Conservation (phyloP, 2,888 invertebrate species). For the Ornithoptera priamus region DNA sequence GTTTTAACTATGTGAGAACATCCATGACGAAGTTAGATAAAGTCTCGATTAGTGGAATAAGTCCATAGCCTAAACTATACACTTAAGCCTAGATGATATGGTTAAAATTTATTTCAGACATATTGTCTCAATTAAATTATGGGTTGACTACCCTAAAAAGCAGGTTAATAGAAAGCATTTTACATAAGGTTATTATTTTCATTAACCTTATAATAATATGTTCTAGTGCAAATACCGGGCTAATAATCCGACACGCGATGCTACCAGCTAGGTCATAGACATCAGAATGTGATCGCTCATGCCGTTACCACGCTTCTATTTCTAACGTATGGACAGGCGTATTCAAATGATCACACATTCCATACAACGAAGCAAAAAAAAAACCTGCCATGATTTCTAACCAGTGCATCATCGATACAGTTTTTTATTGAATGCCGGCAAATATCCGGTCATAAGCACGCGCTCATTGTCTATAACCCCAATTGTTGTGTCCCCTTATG, state of each 20-base stretch:
- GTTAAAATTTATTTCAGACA: too few relatives aligned
- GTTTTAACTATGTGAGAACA: too few relatives aligned
- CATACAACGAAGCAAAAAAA: slow-evolving; percentile 4
- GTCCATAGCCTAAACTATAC: too few relatives aligned
- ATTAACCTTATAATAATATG: neutral
- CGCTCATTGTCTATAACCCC: slow-evolving; percentile 29
- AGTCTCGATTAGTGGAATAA: too few relatives aligned
- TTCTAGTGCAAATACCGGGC: neutral
- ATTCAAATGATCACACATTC: slow-evolving; percentile 22
- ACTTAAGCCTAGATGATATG: too few relatives aligned
- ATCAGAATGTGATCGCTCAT: slow-evolving; percentile 4
- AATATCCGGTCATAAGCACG: slow-evolving; percentile 40
- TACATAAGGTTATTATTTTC: neutral
- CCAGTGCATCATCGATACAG: slow-evolving; percentile 5
- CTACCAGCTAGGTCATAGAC: slow-evolving; percentile 1
- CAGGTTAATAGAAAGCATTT: neutral
- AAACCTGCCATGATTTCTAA: slow-evolving; percentile 34
- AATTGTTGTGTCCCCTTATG: slow-evolving; percentile 44
- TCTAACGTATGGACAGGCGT: neutral
- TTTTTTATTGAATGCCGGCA: slow-evolving; percentile 37
- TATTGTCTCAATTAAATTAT: too few relatives aligned
- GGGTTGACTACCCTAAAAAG: too few relatives aligned
- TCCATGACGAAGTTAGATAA: too few relatives aligned
- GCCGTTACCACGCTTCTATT: neutral
- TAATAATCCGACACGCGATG: neutral